A percentile compares a stretch with the other conserved stretches of the same genome.
These are phyloP conservation scores for Coptodon rendalli DNA, from an alignment of 2,113 vertebrate genomes.

Conservation along the genomic window DNA sequence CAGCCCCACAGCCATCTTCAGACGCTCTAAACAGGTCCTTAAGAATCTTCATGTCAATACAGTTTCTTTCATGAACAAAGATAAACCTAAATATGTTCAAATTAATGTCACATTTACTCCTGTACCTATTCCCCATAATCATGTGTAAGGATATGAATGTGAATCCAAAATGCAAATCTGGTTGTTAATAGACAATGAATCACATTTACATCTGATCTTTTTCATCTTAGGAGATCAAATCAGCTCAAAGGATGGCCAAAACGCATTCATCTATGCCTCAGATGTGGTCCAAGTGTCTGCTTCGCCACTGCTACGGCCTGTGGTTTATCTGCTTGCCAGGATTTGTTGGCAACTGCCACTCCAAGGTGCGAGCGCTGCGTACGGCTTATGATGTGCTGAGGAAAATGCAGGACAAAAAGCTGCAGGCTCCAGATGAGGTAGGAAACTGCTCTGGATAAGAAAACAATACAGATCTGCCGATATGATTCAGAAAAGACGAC, in stretches of 20 bases:
- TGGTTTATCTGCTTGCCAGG: slow-evolving; percentile 98
- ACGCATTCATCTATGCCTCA: slow-evolving; percentile 91
- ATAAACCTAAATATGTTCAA: background rate
- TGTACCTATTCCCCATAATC: background rate
- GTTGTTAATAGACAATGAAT: background rate
- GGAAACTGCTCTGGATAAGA: background rate
- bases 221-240: slow-evolving; percentile 87
- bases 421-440: slow-evolving; percentile 97
- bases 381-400: slow-evolving; percentile 90
- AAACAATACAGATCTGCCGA: background rate
- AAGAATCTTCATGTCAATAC: background rate
- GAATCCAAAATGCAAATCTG: background rate
- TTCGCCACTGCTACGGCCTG: slow-evolving; percentile 91
- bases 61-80: background rate
- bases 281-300: slow-evolving; percentile 96
- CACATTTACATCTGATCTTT: background rate
- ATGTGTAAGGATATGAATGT: background rate
- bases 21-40: slow-evolving; percentile 93
- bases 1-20: slow-evolving; percentile 92
- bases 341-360: slow-evolving; percentile 87
- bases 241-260: slow-evolving; percentile 92
- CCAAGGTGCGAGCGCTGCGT: slow-evolving; percentile 91
- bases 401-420: slow-evolving; percentile 93
- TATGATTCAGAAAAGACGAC: background rate
- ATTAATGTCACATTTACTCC: background rate